Base-by-base conservation (phyloP, 2,797 vertebrate species). In the Rhyacichthys aspro region DNA sequence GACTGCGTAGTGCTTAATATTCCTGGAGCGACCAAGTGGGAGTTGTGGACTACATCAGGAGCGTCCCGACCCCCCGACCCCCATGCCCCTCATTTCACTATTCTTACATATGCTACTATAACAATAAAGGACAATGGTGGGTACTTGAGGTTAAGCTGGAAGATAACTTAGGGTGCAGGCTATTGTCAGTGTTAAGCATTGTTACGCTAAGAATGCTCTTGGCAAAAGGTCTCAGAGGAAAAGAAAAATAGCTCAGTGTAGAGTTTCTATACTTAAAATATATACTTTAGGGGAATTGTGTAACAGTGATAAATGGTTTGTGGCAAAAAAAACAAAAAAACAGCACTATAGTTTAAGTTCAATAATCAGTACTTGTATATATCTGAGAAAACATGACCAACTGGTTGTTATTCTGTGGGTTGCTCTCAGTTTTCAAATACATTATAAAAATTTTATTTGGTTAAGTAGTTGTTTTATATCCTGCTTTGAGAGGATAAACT, bases 141-240 rank as follows among this genome's bases (percentile, higher is more conserved):
- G 63, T 69, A 83, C 86, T 89, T 86, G 68, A 86, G 87, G 81
- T 85, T 76, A 86, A 89, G 72, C 70, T 79, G 76, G 63, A 67
- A 70, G 76, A 71, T 81, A 66, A 87, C 77, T 84, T 53, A 63
- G 58, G 72, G 78, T 64, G 70, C 52, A 12, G 63, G 60, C 85
- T 81, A 83, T 91, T 91, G 90, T 91, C 79, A 59, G 76, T 82
- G 81, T 90, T 84, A 86, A 88, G 78, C 79, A 86, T 89, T 87
- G 87, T 89, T 76, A 75, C 48, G 55, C 44, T 50, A 61, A 83
- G 78, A 79, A 82, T 70, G 61, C 15, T 39, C 59, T 33, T 57
- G 23, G 7, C 1, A 1, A 64, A 76, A 79, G 55, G 52, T 76
- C 74, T 67, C 56, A 60, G 43, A 49, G 15, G 43, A 43, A 44